These are phyloP conservation scores for Lacerta agilis DNA, from an alignment of 2,797 vertebrate species.

Conservation along the genomic window DNA sequence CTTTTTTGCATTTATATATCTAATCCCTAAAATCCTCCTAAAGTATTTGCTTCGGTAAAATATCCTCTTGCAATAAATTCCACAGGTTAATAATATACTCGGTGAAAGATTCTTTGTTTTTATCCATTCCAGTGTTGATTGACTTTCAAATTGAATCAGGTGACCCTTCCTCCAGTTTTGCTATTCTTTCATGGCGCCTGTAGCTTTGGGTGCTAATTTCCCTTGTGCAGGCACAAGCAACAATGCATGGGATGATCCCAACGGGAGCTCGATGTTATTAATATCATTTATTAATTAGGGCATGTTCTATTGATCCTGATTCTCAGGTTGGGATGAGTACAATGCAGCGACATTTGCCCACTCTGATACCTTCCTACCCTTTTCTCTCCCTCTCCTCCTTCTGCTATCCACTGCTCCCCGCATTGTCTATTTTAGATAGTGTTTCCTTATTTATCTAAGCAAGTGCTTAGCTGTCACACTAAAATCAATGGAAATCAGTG, in stretches of 20 bases:
- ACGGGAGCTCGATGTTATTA: background rate
- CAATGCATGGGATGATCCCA: background rate
- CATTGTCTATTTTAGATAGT: background rate
- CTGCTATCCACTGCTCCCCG: background rate
- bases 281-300: background rate
- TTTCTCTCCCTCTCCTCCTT: background rate
- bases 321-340: background rate
- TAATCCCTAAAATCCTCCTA: conserved; percentile 72
- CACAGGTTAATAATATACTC: conserved; percentile 73
- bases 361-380: background rate
- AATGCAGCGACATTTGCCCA: no score
- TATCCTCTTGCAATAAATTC: conserved; percentile 73
- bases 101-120: conserved; percentile 61
- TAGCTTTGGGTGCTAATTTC: background rate
- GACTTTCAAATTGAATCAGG: conserved; percentile 33
- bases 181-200: background rate
- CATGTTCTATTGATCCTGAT: background rate
- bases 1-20: conserved; percentile 55
- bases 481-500: background rate
- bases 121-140: conserved; percentile 53
- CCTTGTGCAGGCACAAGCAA: no score
- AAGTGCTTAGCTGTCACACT: background rate
- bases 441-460: background rate
- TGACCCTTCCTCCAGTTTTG: conserved; percentile 2
- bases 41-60: conserved; percentile 64